These are phyloP conservation scores for Nephila pilipes DNA, from an alignment of 1,140 invertebrate genomes.

Conservation along the genomic window DNA sequence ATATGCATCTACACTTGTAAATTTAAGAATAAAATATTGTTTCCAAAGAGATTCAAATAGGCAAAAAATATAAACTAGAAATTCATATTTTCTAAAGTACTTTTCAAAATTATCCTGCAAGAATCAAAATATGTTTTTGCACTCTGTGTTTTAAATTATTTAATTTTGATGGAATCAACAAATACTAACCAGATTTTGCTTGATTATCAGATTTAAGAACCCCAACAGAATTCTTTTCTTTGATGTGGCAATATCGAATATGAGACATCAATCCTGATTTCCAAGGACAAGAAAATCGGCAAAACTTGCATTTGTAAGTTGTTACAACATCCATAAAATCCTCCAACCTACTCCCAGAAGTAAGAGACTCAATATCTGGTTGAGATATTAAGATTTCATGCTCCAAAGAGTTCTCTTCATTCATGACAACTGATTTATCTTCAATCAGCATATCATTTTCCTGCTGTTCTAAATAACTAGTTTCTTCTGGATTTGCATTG, in stretches of 20 bases:
- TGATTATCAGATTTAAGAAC: conserved; percentile 52
- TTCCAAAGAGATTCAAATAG: too few relatives aligned
- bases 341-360: conserved; percentile 70
- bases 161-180: too few relatives aligned
- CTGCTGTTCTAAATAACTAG: background rate
- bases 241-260: conserved; percentile 79
- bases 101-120: too few relatives aligned
- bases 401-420: conserved; percentile 12
- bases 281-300: conserved; percentile 78
- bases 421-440: background rate
- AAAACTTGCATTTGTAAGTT: conserved; percentile 81
- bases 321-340: conserved; percentile 81
- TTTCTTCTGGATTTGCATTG: background rate
- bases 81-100: too few relatives aligned
- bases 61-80: too few relatives aligned
- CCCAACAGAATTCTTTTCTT: conserved; percentile 59
- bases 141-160: too few relatives aligned
- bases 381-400: conserved; percentile 20
- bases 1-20: too few relatives aligned
- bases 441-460: background rate
- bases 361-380: conserved; percentile 35
- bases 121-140: too few relatives aligned
- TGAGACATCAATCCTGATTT: conserved; percentile 79
- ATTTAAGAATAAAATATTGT: too few relatives aligned
- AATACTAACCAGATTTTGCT: background rate